Percentiles rank a stretch among this genome's conserved stretches.
Evolutionary conservation across 1,140 invertebrate species (phyloP).

Genomic region (Apis laboriosa): DNA sequence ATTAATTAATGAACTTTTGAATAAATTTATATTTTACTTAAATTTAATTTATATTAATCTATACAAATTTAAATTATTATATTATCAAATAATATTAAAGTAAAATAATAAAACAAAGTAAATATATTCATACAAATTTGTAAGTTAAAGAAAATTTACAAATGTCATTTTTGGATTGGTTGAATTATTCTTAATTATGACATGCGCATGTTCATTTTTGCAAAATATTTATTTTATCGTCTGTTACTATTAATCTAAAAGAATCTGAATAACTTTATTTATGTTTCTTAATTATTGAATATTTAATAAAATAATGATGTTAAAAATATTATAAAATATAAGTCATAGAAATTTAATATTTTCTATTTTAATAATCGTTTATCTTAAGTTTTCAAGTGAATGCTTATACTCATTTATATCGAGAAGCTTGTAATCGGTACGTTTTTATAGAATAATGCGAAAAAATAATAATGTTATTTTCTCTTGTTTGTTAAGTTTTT

Average conservation of each 20-base stretch:
- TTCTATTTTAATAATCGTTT: not conserved
- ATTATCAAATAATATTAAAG: too few species aligned
- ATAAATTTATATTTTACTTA: too few species aligned
- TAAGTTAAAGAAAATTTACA: too few species aligned
- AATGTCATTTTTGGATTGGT: constrained; percentile 13
- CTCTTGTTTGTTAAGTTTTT: constrained; percentile 44
- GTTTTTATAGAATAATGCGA: constrained; percentile 54
- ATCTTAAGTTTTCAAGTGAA: constrained; percentile 5
- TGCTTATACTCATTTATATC: not conserved
- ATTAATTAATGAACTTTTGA: too few species aligned
- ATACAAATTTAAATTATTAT: too few species aligned
- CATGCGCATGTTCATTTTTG: constrained; percentile 22
- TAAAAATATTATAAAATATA: constrained; percentile 3
- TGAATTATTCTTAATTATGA: not conserved
- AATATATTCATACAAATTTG: too few species aligned
- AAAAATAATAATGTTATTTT: constrained; percentile 23
- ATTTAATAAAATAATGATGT: constrained; percentile 20
- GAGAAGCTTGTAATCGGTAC: constrained; percentile 25
- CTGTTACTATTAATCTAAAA: not conserved
- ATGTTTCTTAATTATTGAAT: constrained; percentile 12
- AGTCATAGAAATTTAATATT: not conserved
- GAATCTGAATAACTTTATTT: not conserved
- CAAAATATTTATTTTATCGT: constrained; percentile 37
- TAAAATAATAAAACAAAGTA: too few species aligned
- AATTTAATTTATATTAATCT: too few species aligned